These are phyloP conservation scores for Myotis yumanensis DNA, from an alignment of 2,113 vertebrate genomes.

Conservation along the genomic window DNA sequence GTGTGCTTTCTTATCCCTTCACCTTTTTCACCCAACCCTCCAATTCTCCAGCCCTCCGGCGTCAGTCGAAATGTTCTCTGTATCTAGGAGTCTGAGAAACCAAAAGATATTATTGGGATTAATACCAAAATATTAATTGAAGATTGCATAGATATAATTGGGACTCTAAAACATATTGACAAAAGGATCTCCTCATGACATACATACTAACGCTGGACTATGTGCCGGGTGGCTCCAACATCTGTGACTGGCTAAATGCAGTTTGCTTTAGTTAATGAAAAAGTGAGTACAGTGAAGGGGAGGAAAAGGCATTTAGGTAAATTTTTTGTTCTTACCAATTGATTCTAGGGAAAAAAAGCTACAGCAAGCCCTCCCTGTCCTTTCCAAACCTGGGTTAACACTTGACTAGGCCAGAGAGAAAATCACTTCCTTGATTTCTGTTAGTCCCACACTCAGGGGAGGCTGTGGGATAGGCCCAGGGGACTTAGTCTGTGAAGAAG, in stretches of 20 bases:
- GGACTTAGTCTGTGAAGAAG: background rate
- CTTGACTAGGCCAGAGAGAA: background rate
- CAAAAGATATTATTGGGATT: background rate
- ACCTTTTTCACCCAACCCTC: background rate
- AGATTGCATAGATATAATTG: background rate
- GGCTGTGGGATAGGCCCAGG: background rate
- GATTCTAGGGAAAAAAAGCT: background rate
- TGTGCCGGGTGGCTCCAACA: background rate
- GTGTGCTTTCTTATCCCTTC: background rate
- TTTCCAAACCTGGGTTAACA: background rate
- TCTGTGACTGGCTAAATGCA: background rate
- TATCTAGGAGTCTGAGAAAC: background rate
- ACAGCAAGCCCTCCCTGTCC: background rate
- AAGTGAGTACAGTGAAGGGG: background rate
- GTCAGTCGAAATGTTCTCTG: background rate
- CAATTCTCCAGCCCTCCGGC: background rate
- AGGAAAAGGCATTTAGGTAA: background rate
- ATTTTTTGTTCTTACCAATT: background rate
- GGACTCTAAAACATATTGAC: background rate
- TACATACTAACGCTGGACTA: background rate
- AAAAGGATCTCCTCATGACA: background rate
- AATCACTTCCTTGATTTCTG: background rate
- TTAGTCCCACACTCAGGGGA: background rate
- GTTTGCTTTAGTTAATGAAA: conserved; percentile 7
- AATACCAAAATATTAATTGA: background rate